phyloP scores from a whole-genome alignment of 2,113 vertebrate species.

The Eidolon helvum region DNA sequence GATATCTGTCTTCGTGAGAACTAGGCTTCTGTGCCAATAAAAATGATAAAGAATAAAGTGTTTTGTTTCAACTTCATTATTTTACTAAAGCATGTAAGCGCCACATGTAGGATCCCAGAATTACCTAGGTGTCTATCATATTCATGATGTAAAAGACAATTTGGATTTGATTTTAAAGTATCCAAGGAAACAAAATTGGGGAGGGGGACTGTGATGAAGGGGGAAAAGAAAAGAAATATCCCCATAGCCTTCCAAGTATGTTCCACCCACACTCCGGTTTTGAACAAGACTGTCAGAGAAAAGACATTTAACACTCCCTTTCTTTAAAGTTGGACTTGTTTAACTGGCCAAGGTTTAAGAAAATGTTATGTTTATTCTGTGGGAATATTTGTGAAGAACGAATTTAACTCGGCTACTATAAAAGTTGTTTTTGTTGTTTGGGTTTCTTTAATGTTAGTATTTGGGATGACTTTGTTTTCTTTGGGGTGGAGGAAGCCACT shows the following conservation, averaged over 20 bases:
- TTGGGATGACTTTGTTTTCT: slow-evolving; percentile 52
- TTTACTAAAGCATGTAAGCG: slow-evolving; percentile 63
- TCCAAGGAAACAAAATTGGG: slow-evolving; percentile 63
- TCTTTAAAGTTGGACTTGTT: slow-evolving; percentile 56
- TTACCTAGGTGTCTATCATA: slow-evolving; percentile 54
- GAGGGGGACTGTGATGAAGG: not conserved
- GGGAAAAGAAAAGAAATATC: not conserved
- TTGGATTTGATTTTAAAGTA: slow-evolving; percentile 56
- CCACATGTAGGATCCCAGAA: slow-evolving; percentile 55
- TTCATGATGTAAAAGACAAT: slow-evolving; percentile 67
- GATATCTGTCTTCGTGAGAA: slow-evolving; percentile 46
- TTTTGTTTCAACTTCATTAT: slow-evolving; percentile 61
- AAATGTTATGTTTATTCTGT: slow-evolving; percentile 49
- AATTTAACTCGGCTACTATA: slow-evolving; percentile 43
- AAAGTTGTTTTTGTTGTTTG: slow-evolving; percentile 66
- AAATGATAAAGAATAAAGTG: slow-evolving; percentile 62
- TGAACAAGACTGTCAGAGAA: slow-evolving; percentile 18
- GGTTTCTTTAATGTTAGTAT: slow-evolving; percentile 40
- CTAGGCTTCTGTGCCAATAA: slow-evolving; percentile 55
- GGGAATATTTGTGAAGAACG: slow-evolving; percentile 55
- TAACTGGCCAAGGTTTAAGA: slow-evolving; percentile 10
- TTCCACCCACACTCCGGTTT: slow-evolving; percentile 3
- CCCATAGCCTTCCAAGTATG: slow-evolving; percentile 18
- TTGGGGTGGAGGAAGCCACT: slow-evolving; percentile 26
- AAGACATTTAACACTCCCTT: slow-evolving; percentile 23